Conservation (phyloP, 1,140 invertebrate species). For the Colletes gigas region DNA sequence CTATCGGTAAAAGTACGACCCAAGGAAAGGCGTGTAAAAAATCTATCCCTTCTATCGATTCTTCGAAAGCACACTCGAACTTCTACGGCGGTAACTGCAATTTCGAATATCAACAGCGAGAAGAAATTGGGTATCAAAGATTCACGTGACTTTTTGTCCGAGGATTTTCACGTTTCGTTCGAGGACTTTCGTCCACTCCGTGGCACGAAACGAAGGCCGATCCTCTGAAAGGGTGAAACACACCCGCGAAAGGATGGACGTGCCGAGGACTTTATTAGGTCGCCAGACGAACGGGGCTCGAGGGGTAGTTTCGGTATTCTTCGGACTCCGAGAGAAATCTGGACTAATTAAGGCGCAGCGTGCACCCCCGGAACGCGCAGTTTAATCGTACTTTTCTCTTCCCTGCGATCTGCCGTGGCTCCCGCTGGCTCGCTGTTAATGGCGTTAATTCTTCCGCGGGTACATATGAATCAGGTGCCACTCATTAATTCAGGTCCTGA, state of each 20-base stretch:
- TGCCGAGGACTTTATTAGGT: slow-evolving; percentile 62
- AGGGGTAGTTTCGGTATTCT: slow-evolving; percentile 57
- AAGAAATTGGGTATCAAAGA: slow-evolving; percentile 12
- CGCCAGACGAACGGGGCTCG: slow-evolving; percentile 30
- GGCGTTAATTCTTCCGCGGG: slow-evolving; percentile 38
- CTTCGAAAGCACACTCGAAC: no score
- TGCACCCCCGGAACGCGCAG: slow-evolving; percentile 34
- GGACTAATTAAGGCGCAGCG: slow-evolving; percentile 67
- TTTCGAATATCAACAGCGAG: neutral
- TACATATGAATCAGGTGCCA: slow-evolving; percentile 53
- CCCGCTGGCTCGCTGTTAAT: slow-evolving; percentile 33
- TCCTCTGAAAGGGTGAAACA: slow-evolving; percentile 24
- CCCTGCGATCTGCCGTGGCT: slow-evolving; percentile 46
- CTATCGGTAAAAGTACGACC: no score
- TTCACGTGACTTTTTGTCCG: neutral
- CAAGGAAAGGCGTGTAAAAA: no score
- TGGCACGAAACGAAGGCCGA: slow-evolving; percentile 10
- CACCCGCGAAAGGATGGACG: slow-evolving; percentile 52
- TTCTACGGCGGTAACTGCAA: no score
- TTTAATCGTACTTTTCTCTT: slow-evolving; percentile 63
- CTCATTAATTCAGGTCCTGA: slow-evolving; percentile 37
- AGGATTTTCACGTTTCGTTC: neutral
- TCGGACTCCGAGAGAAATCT: slow-evolving; percentile 57
- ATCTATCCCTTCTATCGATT: no score
- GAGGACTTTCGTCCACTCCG: neutral